A percentile compares a stretch with the other conserved stretches of the same genome.
These are phyloP conservation scores for Enteromius thamalakanensis DNA, from an alignment of 2,797 vertebrate genomes.

Conservation along the genomic window DNA sequence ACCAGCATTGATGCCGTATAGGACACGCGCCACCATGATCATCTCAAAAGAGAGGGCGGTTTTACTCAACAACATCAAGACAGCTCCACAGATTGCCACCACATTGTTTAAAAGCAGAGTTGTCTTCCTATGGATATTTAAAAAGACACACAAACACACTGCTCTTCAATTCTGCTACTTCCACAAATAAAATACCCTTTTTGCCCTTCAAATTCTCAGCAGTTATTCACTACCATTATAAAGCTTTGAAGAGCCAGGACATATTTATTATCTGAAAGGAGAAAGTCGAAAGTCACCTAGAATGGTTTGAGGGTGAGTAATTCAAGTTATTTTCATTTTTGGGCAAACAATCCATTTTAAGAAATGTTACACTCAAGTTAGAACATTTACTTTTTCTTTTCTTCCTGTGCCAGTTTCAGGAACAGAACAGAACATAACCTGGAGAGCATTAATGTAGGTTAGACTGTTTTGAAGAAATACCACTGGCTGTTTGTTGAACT, in stretches of 20 bases:
- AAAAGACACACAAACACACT: constrained; percentile 21
- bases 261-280: background rate
- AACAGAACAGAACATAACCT: background rate
- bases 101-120: constrained; percentile 74
- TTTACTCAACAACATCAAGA: constrained; percentile 74
- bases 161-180: background rate
- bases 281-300: background rate
- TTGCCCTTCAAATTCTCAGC: background rate
- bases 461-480: background rate
- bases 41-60: constrained; percentile 78
- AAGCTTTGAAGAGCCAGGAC: background rate
- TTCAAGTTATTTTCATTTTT: background rate
- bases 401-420: background rate
- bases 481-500: no score
- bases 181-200: background rate
- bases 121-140: constrained; percentile 66
- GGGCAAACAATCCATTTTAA: background rate
- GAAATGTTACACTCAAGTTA: background rate
- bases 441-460: background rate
- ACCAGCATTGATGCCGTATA: constrained; percentile 64
- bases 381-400: no score
- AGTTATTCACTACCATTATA: background rate
- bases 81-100: constrained; percentile 67
- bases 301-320: background rate
- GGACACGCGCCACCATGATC: constrained; percentile 75